phyloP scores from a whole-genome alignment of 2,113 vertebrate genomes.

The Calidris pugnax region DNA sequence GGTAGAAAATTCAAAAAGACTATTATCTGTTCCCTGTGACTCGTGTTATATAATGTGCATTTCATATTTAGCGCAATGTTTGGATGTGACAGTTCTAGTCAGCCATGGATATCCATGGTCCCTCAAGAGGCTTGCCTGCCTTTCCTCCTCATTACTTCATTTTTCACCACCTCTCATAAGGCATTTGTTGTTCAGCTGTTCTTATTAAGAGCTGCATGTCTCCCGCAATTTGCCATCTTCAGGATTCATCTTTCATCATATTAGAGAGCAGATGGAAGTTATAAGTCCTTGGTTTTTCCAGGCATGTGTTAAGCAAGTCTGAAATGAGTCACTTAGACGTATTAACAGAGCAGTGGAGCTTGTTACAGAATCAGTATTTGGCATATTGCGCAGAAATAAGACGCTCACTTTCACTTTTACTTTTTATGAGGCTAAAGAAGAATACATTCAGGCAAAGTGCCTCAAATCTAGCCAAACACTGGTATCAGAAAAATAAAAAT shows the following conservation, averaged over 20 bases:
- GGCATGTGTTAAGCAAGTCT: conserved; percentile 57
- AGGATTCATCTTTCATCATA: conserved; percentile 59
- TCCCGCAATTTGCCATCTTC: conserved; percentile 42
- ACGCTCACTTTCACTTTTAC: conserved; percentile 24
- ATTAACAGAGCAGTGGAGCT: conserved; percentile 32
- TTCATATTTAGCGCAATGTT: neutral
- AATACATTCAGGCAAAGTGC: neutral
- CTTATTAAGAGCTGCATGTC: conserved; percentile 25
- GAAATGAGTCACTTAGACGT: conserved; percentile 47
- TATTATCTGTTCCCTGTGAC: neutral
- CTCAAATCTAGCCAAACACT: neutral
- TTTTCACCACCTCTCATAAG: conserved; percentile 52
- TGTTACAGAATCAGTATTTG: neutral
- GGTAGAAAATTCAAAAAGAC: neutral
- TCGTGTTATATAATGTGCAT: neutral
- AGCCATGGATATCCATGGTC: conserved; percentile 2
- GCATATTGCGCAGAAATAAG: neutral
- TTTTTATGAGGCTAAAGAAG: neutral
- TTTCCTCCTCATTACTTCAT: conserved; percentile 54
- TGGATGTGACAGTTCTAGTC: conserved; percentile 47
- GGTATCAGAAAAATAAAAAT: neutral
- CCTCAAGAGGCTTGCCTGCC: conserved; percentile 40
- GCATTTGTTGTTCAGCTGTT: conserved; percentile 53
- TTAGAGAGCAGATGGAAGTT: conserved; percentile 63
- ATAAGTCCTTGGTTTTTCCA: conserved; percentile 40